phyloP scores from a whole-genome alignment of 2,888 invertebrate genomes.

The Polymixis lichenea region DNA sequence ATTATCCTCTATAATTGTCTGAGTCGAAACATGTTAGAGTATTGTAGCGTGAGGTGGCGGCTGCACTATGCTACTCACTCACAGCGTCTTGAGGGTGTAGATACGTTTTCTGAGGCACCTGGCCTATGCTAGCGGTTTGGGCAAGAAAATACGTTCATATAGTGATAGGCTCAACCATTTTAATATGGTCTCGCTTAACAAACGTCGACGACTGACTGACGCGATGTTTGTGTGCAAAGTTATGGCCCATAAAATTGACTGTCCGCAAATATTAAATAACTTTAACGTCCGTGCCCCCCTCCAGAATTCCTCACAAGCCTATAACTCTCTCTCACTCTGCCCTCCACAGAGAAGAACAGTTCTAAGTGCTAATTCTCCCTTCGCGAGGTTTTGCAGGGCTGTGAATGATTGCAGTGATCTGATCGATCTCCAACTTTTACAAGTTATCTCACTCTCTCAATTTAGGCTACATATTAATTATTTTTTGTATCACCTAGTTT shows the following conservation, averaged over 20 bases:
- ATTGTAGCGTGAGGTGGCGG: background rate
- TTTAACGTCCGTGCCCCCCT: background rate
- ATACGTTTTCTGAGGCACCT: slow-evolving; percentile 1
- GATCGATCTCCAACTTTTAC: slow-evolving; percentile 16
- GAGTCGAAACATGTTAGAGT: background rate
- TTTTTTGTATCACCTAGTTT: no score
- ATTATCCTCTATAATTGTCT: background rate
- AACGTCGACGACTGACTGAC: slow-evolving; percentile 2
- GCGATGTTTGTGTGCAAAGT: background rate
- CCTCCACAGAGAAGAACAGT: no score
- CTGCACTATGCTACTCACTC: background rate
- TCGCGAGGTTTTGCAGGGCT: slow-evolving; percentile 5
- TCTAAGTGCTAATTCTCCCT: slow-evolving; percentile 3
- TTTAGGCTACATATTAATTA: background rate
- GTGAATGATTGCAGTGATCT: slow-evolving; percentile 10
- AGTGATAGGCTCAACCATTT: slow-evolving; percentile 6
- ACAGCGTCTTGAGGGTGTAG: background rate
- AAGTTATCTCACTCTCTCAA: background rate
- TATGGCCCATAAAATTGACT: slow-evolving; percentile 4
- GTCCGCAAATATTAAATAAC: slow-evolving; percentile 4
- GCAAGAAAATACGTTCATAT: background rate
- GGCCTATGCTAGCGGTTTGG: background rate
- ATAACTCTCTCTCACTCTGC: no score
- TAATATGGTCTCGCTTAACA: background rate
- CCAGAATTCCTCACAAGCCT: no score